These are phyloP conservation scores for Galemys pyrenaicus DNA, from an alignment of 2,113 vertebrate genomes.

Conservation along the genomic window DNA sequence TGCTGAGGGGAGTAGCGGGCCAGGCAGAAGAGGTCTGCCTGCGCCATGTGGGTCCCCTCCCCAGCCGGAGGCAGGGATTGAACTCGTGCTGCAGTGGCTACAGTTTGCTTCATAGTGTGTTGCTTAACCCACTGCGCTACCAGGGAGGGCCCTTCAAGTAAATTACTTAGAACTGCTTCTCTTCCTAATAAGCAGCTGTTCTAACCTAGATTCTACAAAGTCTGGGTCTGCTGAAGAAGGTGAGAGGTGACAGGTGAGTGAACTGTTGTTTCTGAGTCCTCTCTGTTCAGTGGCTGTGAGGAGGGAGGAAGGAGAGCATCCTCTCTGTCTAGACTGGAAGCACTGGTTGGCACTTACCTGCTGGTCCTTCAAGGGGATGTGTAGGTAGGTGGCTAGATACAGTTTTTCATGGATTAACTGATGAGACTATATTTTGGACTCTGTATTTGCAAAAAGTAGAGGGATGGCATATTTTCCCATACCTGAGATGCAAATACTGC, in stretches of 20 bases:
- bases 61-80: too few relatives aligned
- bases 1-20: too few relatives aligned
- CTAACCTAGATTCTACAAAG: not conserved
- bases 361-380: not conserved
- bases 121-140: too few relatives aligned
- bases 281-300: not conserved
- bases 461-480: conserved; percentile 30
- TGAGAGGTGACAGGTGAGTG: not conserved
- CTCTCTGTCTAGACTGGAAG: not conserved
- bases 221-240: not conserved
- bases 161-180: not conserved
- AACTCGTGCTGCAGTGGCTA: too few relatives aligned
- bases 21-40: too few relatives aligned
- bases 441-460: conserved; percentile 28
- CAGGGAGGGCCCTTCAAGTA: too few relatives aligned
- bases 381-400: not conserved
- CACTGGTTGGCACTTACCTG: not conserved
- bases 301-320: not conserved
- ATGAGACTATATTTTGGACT: conserved; percentile 58
- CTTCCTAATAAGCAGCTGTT: conserved; percentile 1
- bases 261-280: not conserved
- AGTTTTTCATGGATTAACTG: not conserved
- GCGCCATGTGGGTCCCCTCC: too few relatives aligned
- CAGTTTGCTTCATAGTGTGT: too few relatives aligned
- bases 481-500: conserved; percentile 61